Percentiles rank a stretch among this genome's conserved stretches.
These are phyloP conservation scores for Leucoraja erinaceus DNA, from an alignment of 2,113 vertebrate genomes.

Conservation along the genomic window DNA sequence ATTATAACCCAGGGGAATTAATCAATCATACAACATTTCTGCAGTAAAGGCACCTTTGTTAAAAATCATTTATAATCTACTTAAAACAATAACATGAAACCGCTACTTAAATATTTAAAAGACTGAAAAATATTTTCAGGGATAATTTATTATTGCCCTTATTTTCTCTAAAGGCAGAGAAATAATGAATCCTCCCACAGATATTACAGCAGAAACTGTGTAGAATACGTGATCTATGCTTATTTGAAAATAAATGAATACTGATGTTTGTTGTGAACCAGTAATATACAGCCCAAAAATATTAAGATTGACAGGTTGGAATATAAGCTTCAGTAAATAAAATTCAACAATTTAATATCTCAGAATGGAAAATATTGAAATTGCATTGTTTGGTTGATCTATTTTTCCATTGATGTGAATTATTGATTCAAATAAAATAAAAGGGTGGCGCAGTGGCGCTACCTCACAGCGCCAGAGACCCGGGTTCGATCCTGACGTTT, in stretches of 20 bases:
- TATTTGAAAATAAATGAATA: background rate
- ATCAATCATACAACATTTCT: background rate
- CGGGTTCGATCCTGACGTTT: too few species aligned
- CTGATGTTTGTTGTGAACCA: background rate
- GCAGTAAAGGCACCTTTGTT: background rate
- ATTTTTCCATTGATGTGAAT: constrained; percentile 7
- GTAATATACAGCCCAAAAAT: background rate
- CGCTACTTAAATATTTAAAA: constrained; percentile 11
- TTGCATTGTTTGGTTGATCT: background rate
- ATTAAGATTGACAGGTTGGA: constrained; percentile 16
- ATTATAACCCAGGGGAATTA: background rate
- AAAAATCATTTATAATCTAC: background rate
- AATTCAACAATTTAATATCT: background rate
- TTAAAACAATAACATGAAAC: background rate
- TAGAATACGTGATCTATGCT: background rate
- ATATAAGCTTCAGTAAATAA: background rate
- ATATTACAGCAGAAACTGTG: background rate
- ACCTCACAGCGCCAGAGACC: too few species aligned
- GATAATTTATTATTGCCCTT: background rate
- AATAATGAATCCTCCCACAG: background rate
- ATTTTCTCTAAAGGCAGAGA: constrained; percentile 10
- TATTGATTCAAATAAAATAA: constrained; percentile 23
- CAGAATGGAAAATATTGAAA: constrained; percentile 18
- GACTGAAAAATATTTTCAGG: background rate
- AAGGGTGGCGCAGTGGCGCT: too few species aligned